These are phyloP conservation scores for Pelmatolapia mariae DNA, from an alignment of 2,113 vertebrate species.

Conservation along the genomic window DNA sequence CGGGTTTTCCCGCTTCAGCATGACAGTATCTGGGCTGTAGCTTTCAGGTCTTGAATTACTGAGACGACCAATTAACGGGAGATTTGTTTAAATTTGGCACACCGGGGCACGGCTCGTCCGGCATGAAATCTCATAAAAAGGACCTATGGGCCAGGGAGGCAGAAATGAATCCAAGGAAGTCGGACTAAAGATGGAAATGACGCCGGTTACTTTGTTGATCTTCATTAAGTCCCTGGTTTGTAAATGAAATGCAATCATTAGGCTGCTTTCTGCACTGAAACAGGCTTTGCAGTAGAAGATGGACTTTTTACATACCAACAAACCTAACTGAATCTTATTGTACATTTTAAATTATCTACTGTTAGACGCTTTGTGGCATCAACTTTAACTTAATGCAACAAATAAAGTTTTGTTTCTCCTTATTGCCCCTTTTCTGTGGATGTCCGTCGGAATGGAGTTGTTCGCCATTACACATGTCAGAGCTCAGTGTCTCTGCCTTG, in stretches of 20 bases:
- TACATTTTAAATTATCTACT: background rate
- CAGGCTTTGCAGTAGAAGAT: background rate
- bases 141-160: conserved; percentile 40
- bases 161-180: background rate
- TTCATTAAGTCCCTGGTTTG: background rate
- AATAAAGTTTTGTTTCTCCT: background rate
- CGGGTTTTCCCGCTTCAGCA: conserved; percentile 71
- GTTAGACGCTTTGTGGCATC: background rate
- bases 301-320: background rate
- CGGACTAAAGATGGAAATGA: background rate
- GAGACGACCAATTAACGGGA: conserved; percentile 88
- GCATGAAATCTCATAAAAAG: conserved; percentile 77
- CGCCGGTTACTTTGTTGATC: background rate
- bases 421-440: background rate
- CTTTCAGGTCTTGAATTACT: conserved; percentile 84
- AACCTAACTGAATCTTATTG: background rate
- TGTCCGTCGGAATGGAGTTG: conserved; percentile 17
- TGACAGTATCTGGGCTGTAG: conserved; percentile 75
- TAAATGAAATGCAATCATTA: background rate
- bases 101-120: conserved; percentile 73
- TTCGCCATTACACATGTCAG: conserved; percentile 47
- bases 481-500: conserved; percentile 39
- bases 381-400: background rate
- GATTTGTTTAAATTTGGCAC: conserved; percentile 89
- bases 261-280: background rate